Evolutionary conservation across 2,113 vertebrate genomes (phyloP).

Genomic region (Entosphenus tridentatus): DNA sequence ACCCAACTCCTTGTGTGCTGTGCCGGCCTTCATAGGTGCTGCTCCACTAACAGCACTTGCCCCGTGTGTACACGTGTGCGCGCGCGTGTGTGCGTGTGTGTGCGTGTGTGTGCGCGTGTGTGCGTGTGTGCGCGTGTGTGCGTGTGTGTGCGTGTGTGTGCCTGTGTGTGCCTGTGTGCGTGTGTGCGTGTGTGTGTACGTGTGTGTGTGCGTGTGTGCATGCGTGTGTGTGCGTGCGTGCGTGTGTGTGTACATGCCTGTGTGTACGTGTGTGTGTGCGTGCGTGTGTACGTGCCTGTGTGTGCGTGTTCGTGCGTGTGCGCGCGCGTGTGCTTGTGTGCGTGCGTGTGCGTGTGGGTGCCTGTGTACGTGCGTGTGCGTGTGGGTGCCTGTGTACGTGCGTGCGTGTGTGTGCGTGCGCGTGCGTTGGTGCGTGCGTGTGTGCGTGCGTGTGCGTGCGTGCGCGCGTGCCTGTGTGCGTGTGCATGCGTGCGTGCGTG

Average conservation of each 20-base stretch:
- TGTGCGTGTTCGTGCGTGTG: background rate
- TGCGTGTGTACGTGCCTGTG: background rate
- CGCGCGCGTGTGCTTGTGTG: background rate
- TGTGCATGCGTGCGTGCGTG: background rate
- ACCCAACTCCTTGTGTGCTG: too few relatives aligned
- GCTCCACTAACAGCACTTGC: background rate
- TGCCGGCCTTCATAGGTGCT: too few relatives aligned
- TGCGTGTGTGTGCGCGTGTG: background rate
- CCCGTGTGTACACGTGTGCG: background rate
- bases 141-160: too few relatives aligned
- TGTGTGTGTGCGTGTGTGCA: background rate
- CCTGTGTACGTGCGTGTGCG: too few relatives aligned
- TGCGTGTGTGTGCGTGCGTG: background rate
- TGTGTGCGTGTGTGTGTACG: background rate
- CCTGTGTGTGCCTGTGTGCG: too few relatives aligned
- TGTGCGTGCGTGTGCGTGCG: too few relatives aligned
- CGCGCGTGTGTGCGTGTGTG: too few relatives aligned
- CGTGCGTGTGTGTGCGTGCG: background rate
- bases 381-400: too few relatives aligned
- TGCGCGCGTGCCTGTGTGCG: too few relatives aligned
- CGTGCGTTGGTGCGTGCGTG: background rate
- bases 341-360: background rate
- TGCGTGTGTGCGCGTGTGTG: background rate
- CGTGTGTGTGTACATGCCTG: too few relatives aligned
- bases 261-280: too few relatives aligned